Evolutionary conservation across 2,888 invertebrate genomes (phyloP).

Genomic region (Timandra comae): DNA sequence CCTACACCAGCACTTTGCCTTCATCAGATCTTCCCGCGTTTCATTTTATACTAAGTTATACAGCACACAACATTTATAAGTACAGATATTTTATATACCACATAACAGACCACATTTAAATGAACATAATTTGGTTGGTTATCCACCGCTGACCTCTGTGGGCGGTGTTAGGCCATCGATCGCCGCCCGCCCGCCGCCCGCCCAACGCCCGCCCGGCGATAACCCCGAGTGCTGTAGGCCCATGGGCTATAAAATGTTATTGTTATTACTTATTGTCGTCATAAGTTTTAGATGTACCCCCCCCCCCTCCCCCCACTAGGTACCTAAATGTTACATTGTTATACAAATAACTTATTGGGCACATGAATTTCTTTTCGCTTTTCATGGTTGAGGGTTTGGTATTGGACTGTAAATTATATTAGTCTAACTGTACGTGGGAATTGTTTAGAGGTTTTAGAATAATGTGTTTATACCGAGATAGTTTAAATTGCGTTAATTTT

Average conservation of each 20-base stretch:
- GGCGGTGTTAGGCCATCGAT: slow-evolving; percentile 50
- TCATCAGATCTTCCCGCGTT: no score
- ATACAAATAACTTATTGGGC: slow-evolving; percentile 11
- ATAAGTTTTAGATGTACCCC: slow-evolving; percentile 41
- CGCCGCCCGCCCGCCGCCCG: slow-evolving; percentile 40
- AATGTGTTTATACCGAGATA: no score
- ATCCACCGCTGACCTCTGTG: slow-evolving; percentile 20
- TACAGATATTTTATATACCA: no score
- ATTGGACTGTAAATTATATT: no score
- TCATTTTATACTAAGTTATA: no score
- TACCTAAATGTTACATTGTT: slow-evolving; percentile 26
- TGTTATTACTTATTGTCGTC: slow-evolving; percentile 56
- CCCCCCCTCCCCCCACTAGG: slow-evolving; percentile 15
- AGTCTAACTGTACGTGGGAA: no score
- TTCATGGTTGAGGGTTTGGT: no score
- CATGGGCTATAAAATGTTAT: slow-evolving; percentile 62
- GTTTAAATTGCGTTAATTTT: no score
- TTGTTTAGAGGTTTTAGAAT: no score
- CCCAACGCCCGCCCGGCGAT: slow-evolving; percentile 50
- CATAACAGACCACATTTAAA: slow-evolving; percentile 11
- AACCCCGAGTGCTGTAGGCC: slow-evolving; percentile 43
- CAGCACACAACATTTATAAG: no score
- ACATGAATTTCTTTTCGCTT: no score
- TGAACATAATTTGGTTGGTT: slow-evolving; percentile 8
- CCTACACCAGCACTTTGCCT: no score